These are phyloP conservation scores for Cynocephalus volans DNA, from an alignment of 2,113 vertebrate genomes.

Conservation along the genomic window DNA sequence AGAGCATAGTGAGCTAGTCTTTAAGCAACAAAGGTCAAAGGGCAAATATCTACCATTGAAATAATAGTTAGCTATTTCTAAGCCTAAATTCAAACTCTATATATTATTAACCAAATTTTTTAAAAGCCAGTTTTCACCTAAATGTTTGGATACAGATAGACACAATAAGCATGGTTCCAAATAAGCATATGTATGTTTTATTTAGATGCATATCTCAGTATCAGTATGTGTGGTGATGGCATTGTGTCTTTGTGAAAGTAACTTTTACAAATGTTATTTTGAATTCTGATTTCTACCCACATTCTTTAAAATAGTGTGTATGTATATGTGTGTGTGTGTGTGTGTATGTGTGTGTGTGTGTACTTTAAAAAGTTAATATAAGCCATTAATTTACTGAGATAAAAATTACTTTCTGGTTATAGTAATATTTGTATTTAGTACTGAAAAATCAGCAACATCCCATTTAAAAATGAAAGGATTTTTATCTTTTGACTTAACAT, in stretches of 20 bases:
- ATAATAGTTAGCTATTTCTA: not conserved
- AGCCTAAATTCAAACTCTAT: not conserved
- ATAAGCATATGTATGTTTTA: not conserved
- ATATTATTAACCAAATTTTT: not conserved
- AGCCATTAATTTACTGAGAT: not conserved
- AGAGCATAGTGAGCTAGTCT: not conserved
- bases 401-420: not conserved
- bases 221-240: not conserved
- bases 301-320: not conserved
- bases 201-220: not conserved
- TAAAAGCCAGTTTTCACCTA: not conserved
- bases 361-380: not conserved
- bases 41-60: not conserved
- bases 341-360: not conserved
- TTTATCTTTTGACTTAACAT: not conserved
- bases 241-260: not conserved
- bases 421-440: not conserved
- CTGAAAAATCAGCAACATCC: not conserved
- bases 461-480: not conserved
- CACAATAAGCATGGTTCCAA: not conserved
- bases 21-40: not conserved
- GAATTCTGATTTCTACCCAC: not conserved
- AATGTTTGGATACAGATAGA: not conserved
- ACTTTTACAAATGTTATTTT: not conserved
- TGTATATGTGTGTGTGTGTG: too few species aligned